Conservation (phyloP, 2,888 invertebrate genomes). For the Zelleria hepariella region DNA sequence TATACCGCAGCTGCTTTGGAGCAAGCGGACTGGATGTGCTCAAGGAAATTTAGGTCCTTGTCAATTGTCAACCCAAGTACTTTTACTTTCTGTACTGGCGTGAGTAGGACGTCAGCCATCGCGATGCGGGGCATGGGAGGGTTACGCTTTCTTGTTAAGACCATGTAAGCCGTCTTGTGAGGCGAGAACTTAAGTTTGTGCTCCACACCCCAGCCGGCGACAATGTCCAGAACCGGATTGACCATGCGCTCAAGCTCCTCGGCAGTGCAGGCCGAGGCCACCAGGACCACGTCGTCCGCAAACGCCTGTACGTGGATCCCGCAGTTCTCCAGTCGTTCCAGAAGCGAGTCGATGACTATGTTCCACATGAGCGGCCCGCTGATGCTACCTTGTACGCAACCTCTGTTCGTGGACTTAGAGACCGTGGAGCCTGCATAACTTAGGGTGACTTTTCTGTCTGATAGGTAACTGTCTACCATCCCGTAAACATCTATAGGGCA, state of each 20-base stretch:
- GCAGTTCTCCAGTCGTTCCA: neutral
- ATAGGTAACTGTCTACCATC: neutral
- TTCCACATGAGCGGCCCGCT: neutral
- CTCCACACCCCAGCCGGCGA: neutral
- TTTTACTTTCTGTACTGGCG: neutral
- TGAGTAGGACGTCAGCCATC: neutral
- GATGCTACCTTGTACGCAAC: constrained; percentile 4
- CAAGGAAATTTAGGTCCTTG: neutral
- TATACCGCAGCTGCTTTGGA: neutral
- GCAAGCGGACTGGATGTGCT: neutral
- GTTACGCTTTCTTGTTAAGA: neutral
- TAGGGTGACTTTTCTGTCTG: neutral
- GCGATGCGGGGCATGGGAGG: neutral
- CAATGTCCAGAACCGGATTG: neutral
- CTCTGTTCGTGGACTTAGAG: neutral
- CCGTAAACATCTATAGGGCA: neutral
- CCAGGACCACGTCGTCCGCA: constrained; percentile 8
- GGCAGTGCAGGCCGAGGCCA: neutral
- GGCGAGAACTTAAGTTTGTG: constrained; percentile 1
- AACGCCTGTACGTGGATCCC: constrained; percentile 9
- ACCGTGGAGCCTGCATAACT: neutral
- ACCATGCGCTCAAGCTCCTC: neutral
- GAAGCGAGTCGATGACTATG: neutral
- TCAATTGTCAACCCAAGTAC: neutral
- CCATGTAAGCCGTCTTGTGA: neutral